Evolutionary conservation across 2,113 vertebrate genomes (phyloP), one percentile per base, ranked within the genome.

Genomic region (Myotis davidii): DNA sequence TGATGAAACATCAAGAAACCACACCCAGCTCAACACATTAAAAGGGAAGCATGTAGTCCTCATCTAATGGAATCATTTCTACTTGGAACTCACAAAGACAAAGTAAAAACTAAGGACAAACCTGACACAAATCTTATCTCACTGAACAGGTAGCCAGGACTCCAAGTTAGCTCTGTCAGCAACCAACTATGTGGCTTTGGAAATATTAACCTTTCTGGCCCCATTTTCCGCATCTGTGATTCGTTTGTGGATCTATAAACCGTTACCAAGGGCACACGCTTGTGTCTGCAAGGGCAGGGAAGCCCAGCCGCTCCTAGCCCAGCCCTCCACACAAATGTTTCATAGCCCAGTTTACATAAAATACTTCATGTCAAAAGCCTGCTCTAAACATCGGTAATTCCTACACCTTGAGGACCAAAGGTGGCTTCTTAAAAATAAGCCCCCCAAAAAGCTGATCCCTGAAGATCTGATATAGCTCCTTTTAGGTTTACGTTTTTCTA

Each of bases 1-100:
- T 96, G 50, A 70, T 91, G 29, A 91, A 95, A 96, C 45, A 76
- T 78, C 37, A 89, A 84, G 73, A 92, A 86, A 69, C 84, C 87
- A 93, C 76, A 59, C 64, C 88, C 70, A 83, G 78, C 45, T 92
- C 77, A 84, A 79, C n/a, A 56, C 25, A 94, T 86, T 88, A 84
- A 81, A 91, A 96, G 45, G 54, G 84, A 54, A 85, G 18, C 20
- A 48, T 70, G 84, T 78, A 91, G 70, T 81, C 32, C 25, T 88
- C 12, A 39, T 50, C 52, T 45, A 90, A 64, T 73, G 12, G 32
- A 93, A 94, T 83, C 54, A 70, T 92, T 95, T 95, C 88, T 82
- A 84, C n/a, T 88, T 72, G 69, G 96, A 95, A 88, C n/a, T 34
- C 85, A 18, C 39, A 70, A 89, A 96, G 20, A 52, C 67, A 52